Evolutionary conservation across 2,797 vertebrate species (phyloP).

Genomic region (Avahi laniger): DNA sequence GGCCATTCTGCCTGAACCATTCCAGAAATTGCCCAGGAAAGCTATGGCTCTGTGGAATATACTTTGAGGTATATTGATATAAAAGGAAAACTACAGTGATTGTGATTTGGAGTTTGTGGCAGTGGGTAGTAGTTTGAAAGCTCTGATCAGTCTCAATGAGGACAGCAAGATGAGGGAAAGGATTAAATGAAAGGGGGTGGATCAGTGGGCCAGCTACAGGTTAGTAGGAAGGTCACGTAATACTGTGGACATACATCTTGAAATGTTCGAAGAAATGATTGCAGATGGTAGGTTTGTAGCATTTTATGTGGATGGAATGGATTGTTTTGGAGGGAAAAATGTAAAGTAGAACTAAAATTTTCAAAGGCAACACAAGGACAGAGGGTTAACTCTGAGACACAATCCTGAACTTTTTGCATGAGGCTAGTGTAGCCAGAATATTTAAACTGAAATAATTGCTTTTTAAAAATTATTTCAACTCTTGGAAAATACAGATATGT

Average conservation of each 20-base stretch:
- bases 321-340: background rate
- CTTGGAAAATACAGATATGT: background rate
- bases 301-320: background rate
- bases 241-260: background rate
- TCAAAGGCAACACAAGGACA: background rate
- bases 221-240: background rate
- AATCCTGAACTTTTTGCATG: background rate
- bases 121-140: background rate
- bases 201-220: background rate
- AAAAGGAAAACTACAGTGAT: background rate
- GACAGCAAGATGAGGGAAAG: background rate
- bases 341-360: background rate
- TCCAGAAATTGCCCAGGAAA: background rate
- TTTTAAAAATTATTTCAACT: background rate
- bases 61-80: background rate
- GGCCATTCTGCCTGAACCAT: background rate
- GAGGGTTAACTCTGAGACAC: background rate
- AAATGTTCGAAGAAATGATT: background rate
- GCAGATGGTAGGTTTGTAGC: background rate
- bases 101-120: background rate
- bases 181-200: background rate
- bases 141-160: background rate
- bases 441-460: conserved; percentile 11
- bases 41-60: background rate
- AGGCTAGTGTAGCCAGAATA: background rate